Evolutionary conservation across 2,113 vertebrate species (phyloP), one percentile per base, ranked within the genome.

Genomic region (Nettapus auritus): DNA sequence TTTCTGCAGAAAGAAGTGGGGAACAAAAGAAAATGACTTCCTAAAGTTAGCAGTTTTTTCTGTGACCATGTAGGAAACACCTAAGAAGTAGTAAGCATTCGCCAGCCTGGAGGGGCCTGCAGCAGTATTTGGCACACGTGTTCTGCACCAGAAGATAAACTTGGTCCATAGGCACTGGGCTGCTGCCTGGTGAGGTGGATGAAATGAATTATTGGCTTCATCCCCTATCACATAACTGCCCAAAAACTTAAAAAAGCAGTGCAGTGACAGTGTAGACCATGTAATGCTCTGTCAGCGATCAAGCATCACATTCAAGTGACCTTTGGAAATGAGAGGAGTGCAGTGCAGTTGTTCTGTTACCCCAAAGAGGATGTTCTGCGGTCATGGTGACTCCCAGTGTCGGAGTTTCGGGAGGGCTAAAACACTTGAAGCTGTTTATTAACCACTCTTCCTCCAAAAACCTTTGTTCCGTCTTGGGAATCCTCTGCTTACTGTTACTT

Each of bases 331-430:
- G 25, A 83, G 40, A 73, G 19, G 46, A 86, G 6, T 15, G 10
- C 8, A 60, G 56, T 21, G 20, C 34, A 13, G 6, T 44, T 91
- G 19, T 3, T 82, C 7, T 67, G 0, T 74, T 88, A 28, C 44
- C 31, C 50, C 42, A 36, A 29, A 86, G 56, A 76, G 7, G 23
- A 73, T 44, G 46, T 55, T 82, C 31, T 11, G 2, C 31, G n/a
- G 44, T 18, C 6, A 17, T 73, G n/a, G 89, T 73, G 70, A 56
- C 68, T 75, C 20, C 34, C 15, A 69, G 31, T 85, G 29, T 64
- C 80, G 86, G 42, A 91, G 85, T 83, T 91, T 56, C n/a, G 40
- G 68, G 82, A 75, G 36, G 55, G 91, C 79, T 74, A 57, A 89
- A 59, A 57, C 56, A 53, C 64, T 71, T 71, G 31, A 75, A 95